phyloP scores from a whole-genome alignment of 2,113 vertebrate genomes.

The Danionella cerebrum region DNA sequence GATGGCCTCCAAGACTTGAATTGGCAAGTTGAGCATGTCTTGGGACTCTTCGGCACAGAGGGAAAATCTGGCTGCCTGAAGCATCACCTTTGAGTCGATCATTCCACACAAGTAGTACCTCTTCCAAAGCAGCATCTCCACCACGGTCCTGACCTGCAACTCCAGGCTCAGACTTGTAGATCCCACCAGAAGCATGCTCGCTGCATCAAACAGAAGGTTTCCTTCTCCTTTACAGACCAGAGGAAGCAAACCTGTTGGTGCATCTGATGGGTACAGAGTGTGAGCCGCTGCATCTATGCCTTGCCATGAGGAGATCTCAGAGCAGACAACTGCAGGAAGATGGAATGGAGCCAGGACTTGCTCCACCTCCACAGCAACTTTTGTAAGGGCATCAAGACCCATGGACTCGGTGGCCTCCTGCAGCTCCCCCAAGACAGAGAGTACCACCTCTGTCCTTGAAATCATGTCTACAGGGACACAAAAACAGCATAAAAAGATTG shows the following conservation, averaged over 20 bases:
- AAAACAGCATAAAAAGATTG: neutral
- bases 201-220: constrained; percentile 84
- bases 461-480: constrained; percentile 68
- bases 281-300: constrained; percentile 75
- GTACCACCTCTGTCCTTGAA: constrained; percentile 78
- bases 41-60: constrained; percentile 87
- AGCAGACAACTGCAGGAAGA: constrained; percentile 64
- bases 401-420: constrained; percentile 84
- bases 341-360: constrained; percentile 68
- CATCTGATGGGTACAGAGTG: constrained; percentile 81
- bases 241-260: constrained; percentile 78
- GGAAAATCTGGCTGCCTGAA: constrained; percentile 88
- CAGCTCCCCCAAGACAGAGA: constrained; percentile 78
- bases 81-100: constrained; percentile 97
- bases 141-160: constrained; percentile 84
- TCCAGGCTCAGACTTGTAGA: constrained; percentile 79
- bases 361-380: constrained; percentile 71
- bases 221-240: constrained; percentile 81
- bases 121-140: constrained; percentile 91
- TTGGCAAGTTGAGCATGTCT: constrained; percentile 80
- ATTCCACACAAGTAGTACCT: constrained; percentile 88
- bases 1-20: constrained; percentile 83
- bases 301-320: constrained; percentile 67
- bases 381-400: constrained; percentile 74
- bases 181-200: constrained; percentile 80